phyloP scores from a whole-genome alignment of 2,888 invertebrate genomes.

The Tubiluchus corallicola region DNA sequence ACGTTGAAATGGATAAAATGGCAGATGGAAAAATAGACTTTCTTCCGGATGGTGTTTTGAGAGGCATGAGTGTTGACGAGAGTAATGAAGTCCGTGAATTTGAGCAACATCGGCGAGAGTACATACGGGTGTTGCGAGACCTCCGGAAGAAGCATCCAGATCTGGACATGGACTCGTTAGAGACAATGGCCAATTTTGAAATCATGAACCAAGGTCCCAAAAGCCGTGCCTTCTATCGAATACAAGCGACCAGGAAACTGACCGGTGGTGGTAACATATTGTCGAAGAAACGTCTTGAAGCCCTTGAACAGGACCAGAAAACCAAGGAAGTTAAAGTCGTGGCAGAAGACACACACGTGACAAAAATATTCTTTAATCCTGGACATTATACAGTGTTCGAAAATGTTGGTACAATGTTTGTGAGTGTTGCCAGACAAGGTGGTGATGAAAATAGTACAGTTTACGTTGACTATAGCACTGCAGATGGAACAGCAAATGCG shows the following conservation, averaged over 20 bases:
- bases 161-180: too few relatives aligned
- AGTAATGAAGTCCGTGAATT: conserved; percentile 48
- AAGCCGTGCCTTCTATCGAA: too few relatives aligned
- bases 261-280: too few relatives aligned
- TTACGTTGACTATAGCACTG: conserved; percentile 76
- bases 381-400: conserved; percentile 97
- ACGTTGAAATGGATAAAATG: conserved; percentile 22
- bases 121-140: too few relatives aligned
- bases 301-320: too few relatives aligned
- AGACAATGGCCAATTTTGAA: too few relatives aligned
- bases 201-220: too few relatives aligned
- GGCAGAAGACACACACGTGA: conserved; percentile 41
- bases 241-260: too few relatives aligned
- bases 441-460: conserved; percentile 52
- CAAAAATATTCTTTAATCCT: conserved; percentile 74
- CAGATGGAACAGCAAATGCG: conserved; percentile 91
- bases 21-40: conserved; percentile 40
- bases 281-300: too few relatives aligned
- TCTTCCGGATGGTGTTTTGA: conserved; percentile 14
- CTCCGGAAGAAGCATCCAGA: too few relatives aligned
- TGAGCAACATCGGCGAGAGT: conserved; percentile 81
- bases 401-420: conserved; percentile 83
- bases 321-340: conserved; percentile 12
- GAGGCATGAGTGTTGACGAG: conserved; percentile 41
- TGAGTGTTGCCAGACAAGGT: conserved; percentile 66